Percentiles rank a stretch among this genome's conserved stretches.
These are phyloP conservation scores for Mus musculus DNA, from an alignment of 2,113 vertebrate genomes.

Conservation along the genomic window GRCm39 chr7:83711501-83712000, in stretches of 20 bases:
- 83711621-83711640: not conserved
- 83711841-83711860: not conserved
- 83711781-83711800: not conserved
- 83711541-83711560: not conserved
- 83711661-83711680: not conserved
- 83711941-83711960: constrained; percentile 36
- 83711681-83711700: not conserved
- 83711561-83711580: not conserved
- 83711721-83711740: not conserved
- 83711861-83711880: not conserved
- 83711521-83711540: not conserved
- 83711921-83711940: constrained; percentile 31
- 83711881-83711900: not conserved
- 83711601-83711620: no score
- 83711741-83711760: not conserved
- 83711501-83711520: not conserved
- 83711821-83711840: not conserved
- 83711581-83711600: no score
- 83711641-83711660: not conserved
- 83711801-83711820: not conserved
- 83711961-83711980: not conserved
- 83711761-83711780: not conserved
- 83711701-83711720: not conserved
- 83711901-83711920: not conserved
- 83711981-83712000: not conserved